These are phyloP conservation scores for Myotis myotis DNA, from an alignment of 2,797 vertebrate genomes.

Conservation along the genomic window DNA sequence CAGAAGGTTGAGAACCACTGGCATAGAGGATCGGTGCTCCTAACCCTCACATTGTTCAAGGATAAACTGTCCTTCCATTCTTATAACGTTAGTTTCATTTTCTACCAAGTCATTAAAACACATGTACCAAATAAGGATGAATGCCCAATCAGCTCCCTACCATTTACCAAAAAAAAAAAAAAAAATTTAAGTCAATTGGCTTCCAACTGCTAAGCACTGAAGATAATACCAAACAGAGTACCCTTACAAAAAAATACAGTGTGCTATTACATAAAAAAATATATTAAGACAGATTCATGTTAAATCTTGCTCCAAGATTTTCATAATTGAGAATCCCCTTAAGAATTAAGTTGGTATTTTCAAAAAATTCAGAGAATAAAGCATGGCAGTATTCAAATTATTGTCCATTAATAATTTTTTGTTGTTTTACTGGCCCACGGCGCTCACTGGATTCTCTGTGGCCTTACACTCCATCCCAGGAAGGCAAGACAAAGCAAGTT, in stretches of 20 bases:
- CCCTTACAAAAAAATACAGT: conserved; percentile 58
- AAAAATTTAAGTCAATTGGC: conserved; percentile 41
- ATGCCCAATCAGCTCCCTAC: neutral
- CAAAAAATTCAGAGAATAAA: neutral
- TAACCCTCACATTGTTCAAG: neutral
- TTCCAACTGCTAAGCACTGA: conserved; percentile 59
- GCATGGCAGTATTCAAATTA: no score
- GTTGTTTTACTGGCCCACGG: neutral
- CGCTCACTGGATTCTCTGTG: neutral
- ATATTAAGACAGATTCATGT: conserved; percentile 51
- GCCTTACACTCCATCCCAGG: conserved; percentile 44
- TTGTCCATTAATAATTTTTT: neutral
- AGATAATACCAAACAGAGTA: conserved; percentile 26
- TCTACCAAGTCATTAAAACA: conserved; percentile 43
- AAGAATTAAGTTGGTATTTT: neutral
- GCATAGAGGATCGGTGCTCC: no score
- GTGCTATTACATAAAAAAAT: conserved; percentile 72
- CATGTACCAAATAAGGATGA: conserved; percentile 8
- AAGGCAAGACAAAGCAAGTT: neutral
- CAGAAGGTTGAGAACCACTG: no score
- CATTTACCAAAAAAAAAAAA: neutral
- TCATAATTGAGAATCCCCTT: conserved; percentile 69
- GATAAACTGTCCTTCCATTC: conserved; percentile 1
- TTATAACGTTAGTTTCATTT: conserved; percentile 41
- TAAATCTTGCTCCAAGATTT: conserved; percentile 65